A percentile compares a stretch with the other conserved stretches of the same genome.
Conservation (phyloP, 2,113 vertebrate species). For the Aegypius monachus region DNA sequence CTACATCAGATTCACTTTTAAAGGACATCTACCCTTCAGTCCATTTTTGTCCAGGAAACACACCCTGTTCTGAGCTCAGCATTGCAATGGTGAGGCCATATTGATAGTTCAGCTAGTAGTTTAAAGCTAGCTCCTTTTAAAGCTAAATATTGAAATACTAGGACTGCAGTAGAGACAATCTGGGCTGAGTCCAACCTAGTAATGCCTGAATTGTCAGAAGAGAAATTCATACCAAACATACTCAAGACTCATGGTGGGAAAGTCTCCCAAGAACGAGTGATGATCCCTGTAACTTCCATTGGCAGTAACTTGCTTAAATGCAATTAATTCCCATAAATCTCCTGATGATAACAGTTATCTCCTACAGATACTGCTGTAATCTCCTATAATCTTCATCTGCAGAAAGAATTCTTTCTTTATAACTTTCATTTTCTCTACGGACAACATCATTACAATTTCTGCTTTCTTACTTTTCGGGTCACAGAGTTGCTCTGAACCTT, state of each 20-base stretch:
- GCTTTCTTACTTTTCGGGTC: neutral
- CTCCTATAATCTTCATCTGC: neutral
- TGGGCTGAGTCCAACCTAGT: neutral
- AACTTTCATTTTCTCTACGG: neutral
- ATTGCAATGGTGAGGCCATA: neutral
- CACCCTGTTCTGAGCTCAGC: neutral
- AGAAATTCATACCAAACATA: neutral
- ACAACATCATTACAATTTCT: rapidly evolving
- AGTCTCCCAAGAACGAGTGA: rapidly evolving
- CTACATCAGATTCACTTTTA: neutral
- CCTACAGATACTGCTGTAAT: neutral
- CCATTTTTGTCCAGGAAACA: neutral
- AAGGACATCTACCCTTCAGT: neutral
- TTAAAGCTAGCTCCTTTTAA: neutral
- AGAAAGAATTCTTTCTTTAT: neutral
- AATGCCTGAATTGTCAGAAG: neutral
- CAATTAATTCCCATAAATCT: neutral
- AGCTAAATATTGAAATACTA: neutral
- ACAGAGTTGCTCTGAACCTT: neutral
- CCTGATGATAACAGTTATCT: neutral
- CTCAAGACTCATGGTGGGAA: neutral
- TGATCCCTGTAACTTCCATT: neutral
- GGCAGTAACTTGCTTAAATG: neutral
- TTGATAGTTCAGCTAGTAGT: neutral
- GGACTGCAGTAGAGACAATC: neutral